Base-by-base conservation (phyloP, 2,113 vertebrate genomes). In the Leptobrachium ailaonicum region DNA sequence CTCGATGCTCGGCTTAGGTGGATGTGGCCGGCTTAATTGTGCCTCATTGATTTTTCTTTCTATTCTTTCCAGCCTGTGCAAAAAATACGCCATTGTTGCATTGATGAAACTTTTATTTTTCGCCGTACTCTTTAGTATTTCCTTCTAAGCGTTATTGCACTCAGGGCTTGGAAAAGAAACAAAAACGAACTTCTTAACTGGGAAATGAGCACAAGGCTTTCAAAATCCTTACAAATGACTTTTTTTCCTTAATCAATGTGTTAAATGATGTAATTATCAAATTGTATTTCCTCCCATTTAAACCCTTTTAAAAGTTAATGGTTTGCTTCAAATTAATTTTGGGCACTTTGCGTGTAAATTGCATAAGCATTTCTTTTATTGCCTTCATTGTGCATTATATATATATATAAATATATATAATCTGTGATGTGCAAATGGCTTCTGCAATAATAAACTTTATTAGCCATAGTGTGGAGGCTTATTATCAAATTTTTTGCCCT, bases 21-120 rank as follows among this genome's bases (percentile, higher is more conserved):
- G 76, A 86, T 78, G 86, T 80, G 87, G 88, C 86, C 86, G 84
- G 86, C 95, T 96, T 96, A 95, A 96, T 95, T 93, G 94, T 91
- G 90, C 93, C 90, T 81, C 92, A 96, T 96, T 92, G 95, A 97
- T 96, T 93, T 91, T 92, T 93, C 45, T 66, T 68, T 43, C 4
- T 43, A 42, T 8, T 41, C 71, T 77, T 32, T 72, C 84, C 87
- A 78, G 20, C 69, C 82, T 84, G 85, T 85, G 83, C 85, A 86
- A 85, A 86, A 85, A 88, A 86, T 94, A 94, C 94, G 90, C 92
- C 92, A 93, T 94, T 93, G 96, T 96, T 95, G 92, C 90, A 91
- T 92, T 93, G 96, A 95, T 96, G 96, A 94, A 96, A 96, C 94
- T 94, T 95, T 95, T 96, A 94, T 95, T 94, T 32, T 92, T 91